These are phyloP conservation scores for Sus cebifrons DNA, from an alignment of 2,797 vertebrate species.

Conservation along the genomic window DNA sequence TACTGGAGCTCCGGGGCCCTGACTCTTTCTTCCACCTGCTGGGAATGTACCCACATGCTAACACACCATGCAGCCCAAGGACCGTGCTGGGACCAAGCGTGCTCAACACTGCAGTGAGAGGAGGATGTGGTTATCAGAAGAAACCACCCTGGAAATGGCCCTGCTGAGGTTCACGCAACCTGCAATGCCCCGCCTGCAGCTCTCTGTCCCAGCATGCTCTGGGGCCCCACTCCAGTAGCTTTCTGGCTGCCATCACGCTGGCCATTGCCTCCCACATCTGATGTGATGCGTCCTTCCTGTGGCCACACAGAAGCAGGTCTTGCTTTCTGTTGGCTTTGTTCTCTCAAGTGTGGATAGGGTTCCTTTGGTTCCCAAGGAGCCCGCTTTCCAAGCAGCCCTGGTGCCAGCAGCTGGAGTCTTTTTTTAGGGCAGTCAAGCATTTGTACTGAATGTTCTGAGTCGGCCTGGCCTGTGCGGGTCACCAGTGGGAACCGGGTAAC, in stretches of 20 bases:
- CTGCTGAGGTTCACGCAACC: fast-evolving
- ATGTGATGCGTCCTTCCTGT: not conserved
- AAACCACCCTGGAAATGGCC: not conserved
- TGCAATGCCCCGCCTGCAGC: not conserved
- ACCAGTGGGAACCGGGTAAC: not conserved
- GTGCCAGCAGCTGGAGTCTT: not conserved
- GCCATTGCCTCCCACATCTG: not conserved
- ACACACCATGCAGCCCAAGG: not conserved
- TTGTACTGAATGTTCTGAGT: not conserved
- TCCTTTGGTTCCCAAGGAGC: not conserved
- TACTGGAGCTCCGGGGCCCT: fast-evolving
- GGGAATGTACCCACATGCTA: not conserved
- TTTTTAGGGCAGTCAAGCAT: constrained; percentile 53
- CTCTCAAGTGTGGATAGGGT: not conserved
- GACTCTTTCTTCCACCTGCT: not conserved
- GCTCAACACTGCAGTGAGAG: not conserved
- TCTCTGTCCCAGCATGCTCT: not conserved
- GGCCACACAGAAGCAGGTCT: not conserved
- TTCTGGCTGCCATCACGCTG: not conserved
- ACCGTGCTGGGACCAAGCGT: not conserved
- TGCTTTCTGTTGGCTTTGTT: not conserved
- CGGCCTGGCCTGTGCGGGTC: not conserved
- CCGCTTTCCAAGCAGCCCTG: not conserved
- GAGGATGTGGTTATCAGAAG: not conserved
- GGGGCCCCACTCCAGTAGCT: fast-evolving